A percentile compares a stretch with the other conserved stretches of the same genome.
Evolutionary conservation across 2,888 invertebrate species (phyloP).

Genomic region (Eupithecia subumbrata): DNA sequence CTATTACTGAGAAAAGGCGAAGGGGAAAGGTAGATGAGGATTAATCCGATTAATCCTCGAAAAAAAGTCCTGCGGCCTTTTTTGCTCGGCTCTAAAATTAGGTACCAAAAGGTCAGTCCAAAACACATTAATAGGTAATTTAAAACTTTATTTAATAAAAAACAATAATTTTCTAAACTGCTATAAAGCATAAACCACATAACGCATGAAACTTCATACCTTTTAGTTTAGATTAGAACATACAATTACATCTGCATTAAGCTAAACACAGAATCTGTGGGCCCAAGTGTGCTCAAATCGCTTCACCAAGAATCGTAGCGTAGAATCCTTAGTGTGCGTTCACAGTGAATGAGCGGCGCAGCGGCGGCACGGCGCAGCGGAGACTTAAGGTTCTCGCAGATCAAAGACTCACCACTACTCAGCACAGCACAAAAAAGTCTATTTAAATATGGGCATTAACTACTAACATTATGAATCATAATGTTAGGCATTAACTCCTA

Average conservation of each 20-base stretch:
- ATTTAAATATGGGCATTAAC: no score
- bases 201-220: conserved; percentile 49
- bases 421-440: no score
- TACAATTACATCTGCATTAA: conserved; percentile 44
- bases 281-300: not conserved
- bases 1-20: no score
- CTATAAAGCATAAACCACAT: conserved; percentile 64
- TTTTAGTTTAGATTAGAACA: conserved; percentile 44
- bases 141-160: conserved; percentile 59
- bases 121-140: conserved; percentile 64
- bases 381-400: no score
- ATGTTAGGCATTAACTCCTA: no score
- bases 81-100: not conserved
- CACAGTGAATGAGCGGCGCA: no score
- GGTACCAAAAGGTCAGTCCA: conserved; percentile 19
- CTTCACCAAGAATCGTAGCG: not conserved
- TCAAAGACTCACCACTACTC: no score
- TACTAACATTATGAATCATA: no score
- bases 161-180: conserved; percentile 63
- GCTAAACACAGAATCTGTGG: conserved; percentile 47
- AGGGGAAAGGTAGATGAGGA: no score
- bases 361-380: no score
- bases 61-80: no score
- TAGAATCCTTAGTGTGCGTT: not conserved
- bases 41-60: no score